A percentile compares a stretch with the other conserved stretches of the same genome.
Evolutionary conservation across 2,888 invertebrate species (phyloP).

Genomic region (Monochamus alternatus): DNA sequence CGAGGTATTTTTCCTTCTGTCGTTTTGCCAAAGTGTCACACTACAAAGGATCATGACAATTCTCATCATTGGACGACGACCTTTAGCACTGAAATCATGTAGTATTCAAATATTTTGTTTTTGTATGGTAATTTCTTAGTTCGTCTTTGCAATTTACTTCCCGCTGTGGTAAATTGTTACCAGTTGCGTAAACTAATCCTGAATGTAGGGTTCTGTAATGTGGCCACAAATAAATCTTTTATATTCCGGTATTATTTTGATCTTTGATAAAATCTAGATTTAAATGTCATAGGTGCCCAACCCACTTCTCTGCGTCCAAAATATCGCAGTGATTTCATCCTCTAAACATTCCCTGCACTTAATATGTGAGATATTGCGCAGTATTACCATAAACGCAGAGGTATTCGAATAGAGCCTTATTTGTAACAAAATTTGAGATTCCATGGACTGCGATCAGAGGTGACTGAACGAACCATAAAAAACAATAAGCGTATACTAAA

Average conservation of each 20-base stretch:
- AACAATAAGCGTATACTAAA: not conserved
- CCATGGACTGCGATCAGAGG: not conserved
- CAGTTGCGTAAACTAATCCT: not conserved
- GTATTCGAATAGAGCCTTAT: slow-evolving; percentile 9
- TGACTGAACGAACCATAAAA: not conserved
- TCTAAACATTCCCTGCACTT: not conserved
- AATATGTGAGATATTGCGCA: slow-evolving; percentile 10
- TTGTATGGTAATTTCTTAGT: too few relatives aligned
- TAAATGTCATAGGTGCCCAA: slow-evolving; percentile 2
- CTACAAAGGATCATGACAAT: too few relatives aligned
- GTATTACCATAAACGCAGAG: slow-evolving; percentile 7
- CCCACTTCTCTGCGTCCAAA: not conserved
- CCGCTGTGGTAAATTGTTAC: not conserved
- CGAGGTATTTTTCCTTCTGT: too few relatives aligned
- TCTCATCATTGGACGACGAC: too few relatives aligned
- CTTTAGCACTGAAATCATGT: too few relatives aligned
- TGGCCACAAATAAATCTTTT: not conserved
- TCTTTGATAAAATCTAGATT: not conserved
- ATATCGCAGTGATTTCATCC: slow-evolving; percentile 2
- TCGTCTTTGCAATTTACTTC: not conserved
- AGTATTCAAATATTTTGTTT: too few relatives aligned
- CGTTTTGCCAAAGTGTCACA: too few relatives aligned
- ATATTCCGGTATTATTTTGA: not conserved
- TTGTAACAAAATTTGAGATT: slow-evolving; percentile 2
- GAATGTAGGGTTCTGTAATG: not conserved